phyloP scores from a whole-genome alignment of 2,797 vertebrate genomes.

The Muscicapa striata region DNA sequence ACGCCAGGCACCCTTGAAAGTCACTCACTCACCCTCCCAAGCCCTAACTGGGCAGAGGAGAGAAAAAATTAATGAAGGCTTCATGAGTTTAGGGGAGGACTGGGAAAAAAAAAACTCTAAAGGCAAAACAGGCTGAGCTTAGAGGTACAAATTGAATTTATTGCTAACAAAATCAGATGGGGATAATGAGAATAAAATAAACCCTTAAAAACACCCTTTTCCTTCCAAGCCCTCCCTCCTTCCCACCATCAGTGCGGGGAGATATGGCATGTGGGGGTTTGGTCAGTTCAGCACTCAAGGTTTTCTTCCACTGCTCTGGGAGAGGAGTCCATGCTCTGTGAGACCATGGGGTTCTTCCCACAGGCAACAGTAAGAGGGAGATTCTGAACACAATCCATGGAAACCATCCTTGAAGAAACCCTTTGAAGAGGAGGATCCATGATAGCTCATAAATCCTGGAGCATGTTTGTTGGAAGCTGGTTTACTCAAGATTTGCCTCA shows the following conservation, averaged over 20 bases:
- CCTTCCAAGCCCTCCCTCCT: not conserved
- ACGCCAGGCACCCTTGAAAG: no score
- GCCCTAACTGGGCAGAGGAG: no score
- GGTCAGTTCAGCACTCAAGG: not conserved
- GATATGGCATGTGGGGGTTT: not conserved
- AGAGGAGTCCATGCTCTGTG: not conserved
- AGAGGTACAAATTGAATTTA: no score
- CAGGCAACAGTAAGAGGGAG: not conserved
- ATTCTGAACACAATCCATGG: not conserved
- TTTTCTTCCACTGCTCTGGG: not conserved
- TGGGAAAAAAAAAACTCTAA: no score
- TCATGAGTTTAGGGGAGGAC: no score
- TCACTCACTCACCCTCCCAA: no score
- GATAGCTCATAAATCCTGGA: not conserved
- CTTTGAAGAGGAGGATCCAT: not conserved
- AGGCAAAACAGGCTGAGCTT: no score
- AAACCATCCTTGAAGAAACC: not conserved
- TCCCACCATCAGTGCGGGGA: not conserved
- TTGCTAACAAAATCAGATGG: no score
- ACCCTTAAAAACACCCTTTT: not conserved
- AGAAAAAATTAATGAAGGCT: no score
- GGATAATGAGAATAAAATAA: not conserved
- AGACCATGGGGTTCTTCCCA: not conserved
- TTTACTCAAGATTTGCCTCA: not conserved
- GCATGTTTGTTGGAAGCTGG: not conserved